phyloP scores from a whole-genome alignment of 92 coral and sea anemone genomes.

The Bergia puertoricense region DNA sequence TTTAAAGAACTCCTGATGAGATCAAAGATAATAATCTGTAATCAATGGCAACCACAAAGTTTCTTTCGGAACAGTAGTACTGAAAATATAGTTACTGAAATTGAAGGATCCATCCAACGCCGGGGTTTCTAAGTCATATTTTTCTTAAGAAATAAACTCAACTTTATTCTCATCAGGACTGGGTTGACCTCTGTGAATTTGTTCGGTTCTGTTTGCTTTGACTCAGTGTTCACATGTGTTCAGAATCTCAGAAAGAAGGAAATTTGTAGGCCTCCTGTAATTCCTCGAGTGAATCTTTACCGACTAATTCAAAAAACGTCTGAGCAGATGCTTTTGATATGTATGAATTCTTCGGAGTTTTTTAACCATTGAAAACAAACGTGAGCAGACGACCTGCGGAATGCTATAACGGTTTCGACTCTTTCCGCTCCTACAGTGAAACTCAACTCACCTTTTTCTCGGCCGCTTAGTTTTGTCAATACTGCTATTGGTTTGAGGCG shows the following conservation, averaged over 20 bases:
- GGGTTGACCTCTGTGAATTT: neutral
- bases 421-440: neutral
- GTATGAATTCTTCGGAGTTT: neutral
- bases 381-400: neutral
- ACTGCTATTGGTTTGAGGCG: neutral
- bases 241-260: neutral
- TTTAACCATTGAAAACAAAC: neutral
- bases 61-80: no score
- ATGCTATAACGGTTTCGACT: neutral
- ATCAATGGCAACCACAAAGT: no score
- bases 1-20: neutral
- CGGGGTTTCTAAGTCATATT: no score
- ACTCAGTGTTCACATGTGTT: neutral
- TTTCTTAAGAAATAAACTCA: no score
- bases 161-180: neutral
- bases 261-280: neutral
- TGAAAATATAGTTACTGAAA: no score
- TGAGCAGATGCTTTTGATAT: neutral
- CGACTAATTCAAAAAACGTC: neutral
- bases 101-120: no score
- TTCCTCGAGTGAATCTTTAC: neutral
- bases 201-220: neutral
- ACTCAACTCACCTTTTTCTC: neutral
- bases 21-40: no score
- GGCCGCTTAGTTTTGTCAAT: conserved; percentile 1